phyloP scores from a whole-genome alignment of 2,797 vertebrate genomes.

The Gymnopithys bicolor region DNA sequence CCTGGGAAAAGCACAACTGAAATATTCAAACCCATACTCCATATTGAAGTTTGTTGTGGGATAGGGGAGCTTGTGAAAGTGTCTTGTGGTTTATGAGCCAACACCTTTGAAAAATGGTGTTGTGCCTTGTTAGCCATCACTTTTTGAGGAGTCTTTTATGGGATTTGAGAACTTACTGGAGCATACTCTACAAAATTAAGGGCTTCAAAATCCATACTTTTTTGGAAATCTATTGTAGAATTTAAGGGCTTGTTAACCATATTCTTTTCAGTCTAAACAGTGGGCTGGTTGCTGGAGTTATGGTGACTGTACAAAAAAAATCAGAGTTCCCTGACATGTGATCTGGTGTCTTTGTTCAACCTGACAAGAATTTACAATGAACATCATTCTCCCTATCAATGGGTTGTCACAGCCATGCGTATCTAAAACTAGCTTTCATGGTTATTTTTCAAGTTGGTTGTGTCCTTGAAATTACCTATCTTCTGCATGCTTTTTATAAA shows the following conservation, averaged over 20 bases:
- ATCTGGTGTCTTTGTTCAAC: not conserved
- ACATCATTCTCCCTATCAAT: not conserved
- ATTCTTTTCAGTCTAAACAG: not conserved
- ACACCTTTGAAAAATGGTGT: not conserved
- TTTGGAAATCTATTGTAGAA: not conserved
- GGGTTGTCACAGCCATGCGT: not conserved
- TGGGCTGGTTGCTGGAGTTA: not conserved
- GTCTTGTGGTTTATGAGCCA: not conserved
- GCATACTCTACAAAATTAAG: not conserved
- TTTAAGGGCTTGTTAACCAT: not conserved
- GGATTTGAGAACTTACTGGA: not conserved
- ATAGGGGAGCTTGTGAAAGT: not conserved
- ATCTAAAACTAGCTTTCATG: not conserved
- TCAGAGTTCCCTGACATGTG: not conserved
- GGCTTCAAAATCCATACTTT: not conserved
- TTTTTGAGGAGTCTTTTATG: not conserved
- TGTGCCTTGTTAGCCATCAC: not conserved
- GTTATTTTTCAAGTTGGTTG: not conserved
- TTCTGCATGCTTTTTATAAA: not conserved
- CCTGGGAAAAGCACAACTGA: not conserved
- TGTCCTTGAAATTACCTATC: not conserved
- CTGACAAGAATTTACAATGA: not conserved
- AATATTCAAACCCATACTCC: not conserved
- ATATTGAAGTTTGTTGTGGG: not conserved
- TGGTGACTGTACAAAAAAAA: not conserved